Conservation (phyloP, 2,888 invertebrate genomes). For the Drosophila mayaguana region DNA sequence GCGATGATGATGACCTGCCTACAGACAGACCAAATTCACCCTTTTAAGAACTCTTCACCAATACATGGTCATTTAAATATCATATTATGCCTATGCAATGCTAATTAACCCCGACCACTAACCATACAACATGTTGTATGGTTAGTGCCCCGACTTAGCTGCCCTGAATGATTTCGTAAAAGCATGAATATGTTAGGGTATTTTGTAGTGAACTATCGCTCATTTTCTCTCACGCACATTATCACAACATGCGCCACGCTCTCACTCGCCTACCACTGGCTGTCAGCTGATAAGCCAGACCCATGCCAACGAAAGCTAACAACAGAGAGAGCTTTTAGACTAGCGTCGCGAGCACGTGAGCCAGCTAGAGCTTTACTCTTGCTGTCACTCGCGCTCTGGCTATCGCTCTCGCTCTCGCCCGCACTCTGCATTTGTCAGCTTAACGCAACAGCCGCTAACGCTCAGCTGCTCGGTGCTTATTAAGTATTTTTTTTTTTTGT, state of each 20-base stretch:
- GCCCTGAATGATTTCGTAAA: neutral
- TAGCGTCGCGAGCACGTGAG: slow-evolving; percentile 48
- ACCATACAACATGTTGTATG: too few relatives aligned
- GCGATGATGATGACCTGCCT: neutral
- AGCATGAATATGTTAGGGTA: slow-evolving; percentile 6
- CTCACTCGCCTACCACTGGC: slow-evolving; percentile 1
- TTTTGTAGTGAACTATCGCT: neutral
- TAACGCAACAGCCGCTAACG: slow-evolving; percentile 33
- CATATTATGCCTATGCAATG: too few relatives aligned
- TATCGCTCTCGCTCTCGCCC: slow-evolving; percentile 23
- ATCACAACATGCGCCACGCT: neutral
- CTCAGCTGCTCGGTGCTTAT: slow-evolving; percentile 48
- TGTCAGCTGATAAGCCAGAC: slow-evolving; percentile 41
- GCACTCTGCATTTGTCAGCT: slow-evolving; percentile 43
- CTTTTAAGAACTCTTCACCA: neutral
- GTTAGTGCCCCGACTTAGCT: too few relatives aligned
- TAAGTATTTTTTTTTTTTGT: slow-evolving; percentile 18
- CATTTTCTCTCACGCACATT: neutral
- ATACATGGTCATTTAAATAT: neutral
- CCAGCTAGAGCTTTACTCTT: slow-evolving; percentile 30
- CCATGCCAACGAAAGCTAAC: slow-evolving; percentile 26
- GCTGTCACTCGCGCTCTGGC: slow-evolving; percentile 26
- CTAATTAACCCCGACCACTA: too few relatives aligned
- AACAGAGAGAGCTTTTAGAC: slow-evolving; percentile 69
- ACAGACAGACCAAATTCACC: neutral